Conservation (phyloP, 2,888 invertebrate genomes). For the Agonopterix arenella region DNA sequence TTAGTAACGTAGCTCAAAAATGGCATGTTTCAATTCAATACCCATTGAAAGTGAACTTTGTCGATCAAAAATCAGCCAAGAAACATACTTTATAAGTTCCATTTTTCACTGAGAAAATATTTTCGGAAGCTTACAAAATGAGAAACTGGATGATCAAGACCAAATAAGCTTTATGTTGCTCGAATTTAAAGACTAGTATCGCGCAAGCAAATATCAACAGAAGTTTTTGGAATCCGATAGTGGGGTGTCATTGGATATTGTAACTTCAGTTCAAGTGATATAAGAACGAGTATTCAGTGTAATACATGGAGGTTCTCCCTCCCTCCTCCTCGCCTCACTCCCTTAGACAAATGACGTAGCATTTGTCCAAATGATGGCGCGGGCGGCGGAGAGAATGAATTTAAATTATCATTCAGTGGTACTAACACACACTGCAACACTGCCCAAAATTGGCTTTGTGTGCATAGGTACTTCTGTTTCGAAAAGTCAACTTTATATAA, state of each 20-base stretch:
- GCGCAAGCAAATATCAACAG: constrained; percentile 38
- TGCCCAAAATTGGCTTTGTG: constrained; percentile 56
- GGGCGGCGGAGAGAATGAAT: constrained; percentile 78
- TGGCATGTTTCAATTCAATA: constrained; percentile 72
- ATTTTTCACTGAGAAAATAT: constrained; percentile 58
- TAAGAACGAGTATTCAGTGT: constrained; percentile 37
- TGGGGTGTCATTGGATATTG: constrained; percentile 31
- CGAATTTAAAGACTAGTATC: constrained; percentile 40
- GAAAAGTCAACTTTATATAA: too few species aligned
- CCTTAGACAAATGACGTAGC: constrained; percentile 75
- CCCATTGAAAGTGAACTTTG: constrained; percentile 48
- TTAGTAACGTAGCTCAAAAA: constrained; percentile 68
- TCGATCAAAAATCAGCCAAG: constrained; percentile 54
- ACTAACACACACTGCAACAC: constrained; percentile 64
- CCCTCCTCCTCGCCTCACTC: constrained; percentile 47
- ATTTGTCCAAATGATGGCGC: constrained; percentile 79
- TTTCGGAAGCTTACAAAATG: constrained; percentile 68
- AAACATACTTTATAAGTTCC: constrained; percentile 46
- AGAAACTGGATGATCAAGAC: constrained; percentile 36
- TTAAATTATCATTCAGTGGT: constrained; percentile 78
- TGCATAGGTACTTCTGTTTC: constrained; percentile 7
- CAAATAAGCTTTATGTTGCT: constrained; percentile 41
- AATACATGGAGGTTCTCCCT: constrained; percentile 24
- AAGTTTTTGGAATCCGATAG: constrained; percentile 64
- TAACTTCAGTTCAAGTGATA: constrained; percentile 19